These are phyloP conservation scores for Cisticola juncidis DNA, from an alignment of 2,113 vertebrate species.

Conservation along the genomic window DNA sequence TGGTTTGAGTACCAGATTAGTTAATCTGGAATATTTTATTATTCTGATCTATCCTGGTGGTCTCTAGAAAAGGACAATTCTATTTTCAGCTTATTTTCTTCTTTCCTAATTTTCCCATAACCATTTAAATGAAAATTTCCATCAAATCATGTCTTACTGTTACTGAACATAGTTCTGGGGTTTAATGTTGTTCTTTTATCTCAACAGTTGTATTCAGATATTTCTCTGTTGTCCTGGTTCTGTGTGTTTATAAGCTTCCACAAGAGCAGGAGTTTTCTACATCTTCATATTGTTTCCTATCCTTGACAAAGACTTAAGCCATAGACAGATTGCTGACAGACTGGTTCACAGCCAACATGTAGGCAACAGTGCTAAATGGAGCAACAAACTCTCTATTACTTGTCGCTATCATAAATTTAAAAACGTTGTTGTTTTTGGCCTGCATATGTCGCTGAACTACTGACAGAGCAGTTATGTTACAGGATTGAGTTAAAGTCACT, in stretches of 20 bases:
- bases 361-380: not conserved
- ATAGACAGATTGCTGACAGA: not conserved
- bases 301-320: not conserved
- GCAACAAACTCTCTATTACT: not conserved
- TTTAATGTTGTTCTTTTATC: not conserved
- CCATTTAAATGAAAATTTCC: not conserved
- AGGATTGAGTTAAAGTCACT: not conserved
- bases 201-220: not conserved
- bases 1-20: not conserved
- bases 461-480: not conserved
- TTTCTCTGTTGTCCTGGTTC: not conserved
- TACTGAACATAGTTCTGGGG: not conserved
- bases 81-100: conserved; percentile 18
- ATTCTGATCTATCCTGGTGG: conserved; percentile 12
- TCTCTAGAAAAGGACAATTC: not conserved
- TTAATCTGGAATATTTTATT: not conserved
- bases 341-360: not conserved
- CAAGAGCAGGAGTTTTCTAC: not conserved
- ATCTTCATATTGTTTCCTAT: not conserved
- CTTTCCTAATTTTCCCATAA: not conserved
- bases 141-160: not conserved
- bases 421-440: not conserved
- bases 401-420: not conserved
- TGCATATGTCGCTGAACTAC: not conserved
- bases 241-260: not conserved